These are phyloP conservation scores for Stigmatopora argus DNA, from an alignment of 2,113 vertebrate species.

Conservation along the genomic window DNA sequence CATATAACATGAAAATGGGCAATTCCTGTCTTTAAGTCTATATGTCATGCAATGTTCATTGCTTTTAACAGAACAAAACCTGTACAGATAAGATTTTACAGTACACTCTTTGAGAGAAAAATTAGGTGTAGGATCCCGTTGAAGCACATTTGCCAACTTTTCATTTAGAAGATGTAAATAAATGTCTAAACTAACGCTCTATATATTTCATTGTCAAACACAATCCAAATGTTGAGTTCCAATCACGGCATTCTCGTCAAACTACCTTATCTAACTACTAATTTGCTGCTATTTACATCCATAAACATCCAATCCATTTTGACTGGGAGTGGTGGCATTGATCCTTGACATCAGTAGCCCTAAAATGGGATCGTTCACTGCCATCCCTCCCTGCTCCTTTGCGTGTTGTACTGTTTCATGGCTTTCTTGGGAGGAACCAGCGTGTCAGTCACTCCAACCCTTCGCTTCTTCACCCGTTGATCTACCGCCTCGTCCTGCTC, in stretches of 20 bases:
- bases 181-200: constrained; percentile 45
- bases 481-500: constrained; percentile 40
- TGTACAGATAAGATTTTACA: constrained; percentile 9
- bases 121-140: constrained; percentile 26
- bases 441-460: constrained; percentile 70
- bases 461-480: constrained; percentile 60
- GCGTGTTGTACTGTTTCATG: constrained; percentile 64
- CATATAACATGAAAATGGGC: background rate
- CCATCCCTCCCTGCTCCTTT: constrained; percentile 40
- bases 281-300: too few species aligned
- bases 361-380: too few species aligned
- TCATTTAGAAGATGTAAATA: constrained; percentile 57
- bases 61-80: constrained; percentile 12
- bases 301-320: too few species aligned
- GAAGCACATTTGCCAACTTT: constrained; percentile 34
- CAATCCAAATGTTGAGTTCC: too few species aligned
- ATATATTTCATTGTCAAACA: too few species aligned
- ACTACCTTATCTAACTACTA: too few species aligned
- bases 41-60: constrained; percentile 5
- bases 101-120: background rate
- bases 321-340: too few species aligned
- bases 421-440: constrained; percentile 74
- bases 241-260: too few species aligned
- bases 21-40: background rate
- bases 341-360: too few species aligned